Evolutionary conservation across 2,888 invertebrate genomes (phyloP), one percentile per base, ranked within the genome.

Genomic region (Lathronympha strigana): DNA sequence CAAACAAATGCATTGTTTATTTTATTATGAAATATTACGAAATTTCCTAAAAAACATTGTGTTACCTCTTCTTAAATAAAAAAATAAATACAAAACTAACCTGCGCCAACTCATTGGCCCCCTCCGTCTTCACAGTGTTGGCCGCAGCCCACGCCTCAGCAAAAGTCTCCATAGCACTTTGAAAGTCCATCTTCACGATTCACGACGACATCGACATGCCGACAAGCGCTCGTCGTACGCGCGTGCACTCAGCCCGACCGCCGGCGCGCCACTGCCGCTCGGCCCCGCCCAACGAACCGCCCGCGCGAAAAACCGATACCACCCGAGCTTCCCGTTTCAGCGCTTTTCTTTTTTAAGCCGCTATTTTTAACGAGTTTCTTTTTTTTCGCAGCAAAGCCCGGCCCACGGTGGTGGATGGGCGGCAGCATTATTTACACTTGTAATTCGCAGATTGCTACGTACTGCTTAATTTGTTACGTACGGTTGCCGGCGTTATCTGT

Each of bases 131-230:
- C 79, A 96, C 95, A 21, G 89, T 89, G 70, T 91, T 91, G 87
- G 97, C 98, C 74, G 98, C 98, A 78, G 98, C 97, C 98, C 98
- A 98, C 77, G 98, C 98, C 93, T 98, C 98, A 74, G 98, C 98
- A 90, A 98, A 98, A 77, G 98, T 98, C 94, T 98, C 98, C 98
- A 98, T 98, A 79, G 98, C 98, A 94, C 98, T 98, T 94, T 98
- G 97, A 94, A 98, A 98, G 96, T 98, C 98, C 98, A 98, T 98
- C 86, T 90, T 90, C 78, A 76, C 78, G 71, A 84, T 80, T 89
- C 89, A 91, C 90, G 86, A 83, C 82, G 90, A 90, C 85, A 89
- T 90, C 83, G 86, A 86, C 88, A 92, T 90, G 90, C 87, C 91
- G 91, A 85, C 81, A 83, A 78, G 84, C 83, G 87, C 87, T 82